A percentile compares a stretch with the other conserved stretches of the same genome.
These are phyloP conservation scores for Pampusana beccarii DNA, from an alignment of 2,113 vertebrate genomes.

Conservation along the genomic window DNA sequence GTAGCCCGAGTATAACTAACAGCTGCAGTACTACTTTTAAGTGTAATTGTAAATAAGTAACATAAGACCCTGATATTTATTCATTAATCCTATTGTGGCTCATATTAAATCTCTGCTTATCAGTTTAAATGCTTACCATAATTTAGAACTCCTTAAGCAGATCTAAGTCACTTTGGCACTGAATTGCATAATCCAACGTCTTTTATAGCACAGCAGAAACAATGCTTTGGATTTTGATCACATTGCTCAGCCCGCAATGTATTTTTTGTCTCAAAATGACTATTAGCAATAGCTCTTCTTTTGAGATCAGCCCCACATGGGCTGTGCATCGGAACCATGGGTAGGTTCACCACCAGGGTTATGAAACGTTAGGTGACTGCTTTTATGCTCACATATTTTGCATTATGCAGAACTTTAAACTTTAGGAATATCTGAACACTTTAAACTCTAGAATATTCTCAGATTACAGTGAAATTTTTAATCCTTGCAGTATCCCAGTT, in stretches of 20 bases:
- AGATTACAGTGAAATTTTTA: neutral
- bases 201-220: conserved; percentile 40
- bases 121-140: conserved; percentile 44
- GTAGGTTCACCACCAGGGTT: neutral
- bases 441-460: neutral
- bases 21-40: conserved; percentile 1
- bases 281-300: neutral
- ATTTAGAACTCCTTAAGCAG: conserved; percentile 42
- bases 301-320: neutral
- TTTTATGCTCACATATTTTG: neutral
- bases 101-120: conserved; percentile 40
- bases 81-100: conserved; percentile 32
- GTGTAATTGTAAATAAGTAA: neutral
- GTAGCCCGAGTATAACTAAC: neutral
- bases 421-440: neutral
- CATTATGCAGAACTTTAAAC: neutral
- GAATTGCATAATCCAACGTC: conserved; percentile 7
- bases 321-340: neutral
- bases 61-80: conserved; percentile 17
- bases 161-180: neutral
- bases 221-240: conserved; percentile 38
- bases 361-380: neutral
- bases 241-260: neutral
- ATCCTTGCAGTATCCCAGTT: neutral
- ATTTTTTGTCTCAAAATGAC: neutral